Evolutionary conservation across 2,888 invertebrate genomes (phyloP).

Genomic region (Dicycla oo): DNA sequence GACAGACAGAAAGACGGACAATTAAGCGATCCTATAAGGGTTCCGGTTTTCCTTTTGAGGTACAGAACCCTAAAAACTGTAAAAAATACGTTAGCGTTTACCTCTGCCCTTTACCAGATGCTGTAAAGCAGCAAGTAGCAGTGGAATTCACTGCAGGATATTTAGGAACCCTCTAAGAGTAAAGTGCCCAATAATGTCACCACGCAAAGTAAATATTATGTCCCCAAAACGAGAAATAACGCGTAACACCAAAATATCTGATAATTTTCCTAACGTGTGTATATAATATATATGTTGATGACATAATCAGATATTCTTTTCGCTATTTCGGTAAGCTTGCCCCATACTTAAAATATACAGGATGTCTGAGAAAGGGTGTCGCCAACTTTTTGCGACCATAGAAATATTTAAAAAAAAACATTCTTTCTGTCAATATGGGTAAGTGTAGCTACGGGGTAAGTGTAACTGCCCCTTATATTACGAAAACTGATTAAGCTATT

Average conservation of each 20-base stretch:
- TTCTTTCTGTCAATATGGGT: too few relatives aligned
- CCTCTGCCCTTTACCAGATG: neutral
- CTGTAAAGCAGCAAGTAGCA: neutral
- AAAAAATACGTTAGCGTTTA: neutral
- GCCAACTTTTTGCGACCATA: too few relatives aligned
- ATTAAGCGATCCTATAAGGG: too few relatives aligned
- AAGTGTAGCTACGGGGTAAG: too few relatives aligned
- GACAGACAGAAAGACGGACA: too few relatives aligned
- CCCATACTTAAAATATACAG: neutral
- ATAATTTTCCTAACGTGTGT: neutral
- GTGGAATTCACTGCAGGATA: neutral
- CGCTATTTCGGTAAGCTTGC: neutral
- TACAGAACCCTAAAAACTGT: too few relatives aligned
- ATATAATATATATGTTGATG: neutral
- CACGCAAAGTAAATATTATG: neutral
- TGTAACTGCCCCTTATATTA: too few relatives aligned
- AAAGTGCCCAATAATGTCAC: neutral
- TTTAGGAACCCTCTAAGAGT: rapidly evolving
- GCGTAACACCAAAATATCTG: neutral
- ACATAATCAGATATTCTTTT: neutral
- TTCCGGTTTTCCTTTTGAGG: too few relatives aligned
- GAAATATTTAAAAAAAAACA: too few relatives aligned
- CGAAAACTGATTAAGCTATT: too few relatives aligned
- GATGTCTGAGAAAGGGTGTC: too few relatives aligned
- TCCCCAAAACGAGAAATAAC: neutral